phyloP scores from a whole-genome alignment of 2,888 invertebrate species.

The Rhagophthalmus giganteus region DNA sequence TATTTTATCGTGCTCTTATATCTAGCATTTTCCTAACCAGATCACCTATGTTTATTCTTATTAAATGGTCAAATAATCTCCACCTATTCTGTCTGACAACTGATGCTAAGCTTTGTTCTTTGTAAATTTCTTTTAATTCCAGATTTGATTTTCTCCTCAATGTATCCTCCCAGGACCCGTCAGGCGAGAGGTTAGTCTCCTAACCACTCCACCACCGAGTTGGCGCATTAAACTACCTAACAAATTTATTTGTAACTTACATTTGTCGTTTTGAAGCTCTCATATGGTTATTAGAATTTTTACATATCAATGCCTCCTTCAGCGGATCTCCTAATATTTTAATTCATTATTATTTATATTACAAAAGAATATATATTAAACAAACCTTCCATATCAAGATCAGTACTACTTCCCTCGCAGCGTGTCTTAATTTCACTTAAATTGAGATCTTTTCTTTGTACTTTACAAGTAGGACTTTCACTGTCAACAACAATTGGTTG shows the following conservation, averaged over 20 bases:
- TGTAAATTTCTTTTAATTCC: too few species aligned
- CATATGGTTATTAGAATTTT: slow-evolving; percentile 30
- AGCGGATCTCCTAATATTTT: slow-evolving; percentile 16
- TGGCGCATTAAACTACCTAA: not conserved
- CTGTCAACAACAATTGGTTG: slow-evolving; percentile 54
- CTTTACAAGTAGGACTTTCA: slow-evolving; percentile 59
- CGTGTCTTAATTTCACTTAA: slow-evolving; percentile 40
- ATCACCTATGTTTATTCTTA: too few species aligned
- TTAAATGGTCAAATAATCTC: too few species aligned
- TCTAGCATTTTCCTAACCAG: too few species aligned
- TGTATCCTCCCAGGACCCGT: too few species aligned
- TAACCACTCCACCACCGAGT: not conserved
- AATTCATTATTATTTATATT: slow-evolving; percentile 1
- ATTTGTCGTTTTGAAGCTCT: slow-evolving; percentile 34
- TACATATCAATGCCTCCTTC: slow-evolving; percentile 28
- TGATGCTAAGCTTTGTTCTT: too few species aligned
- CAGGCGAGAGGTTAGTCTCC: too few species aligned
- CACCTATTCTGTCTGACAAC: too few species aligned
- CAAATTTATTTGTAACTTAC: slow-evolving; percentile 24
- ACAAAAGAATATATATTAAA: not conserved
- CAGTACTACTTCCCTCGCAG: slow-evolving; percentile 35
- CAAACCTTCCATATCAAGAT: slow-evolving; percentile 21
- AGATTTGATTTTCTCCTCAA: too few species aligned
- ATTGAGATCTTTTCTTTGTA: slow-evolving; percentile 48
- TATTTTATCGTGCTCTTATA: too few species aligned